Evolutionary conservation across 2,888 invertebrate genomes (phyloP).

Genomic region (Disparrhopalites patrizii): DNA sequence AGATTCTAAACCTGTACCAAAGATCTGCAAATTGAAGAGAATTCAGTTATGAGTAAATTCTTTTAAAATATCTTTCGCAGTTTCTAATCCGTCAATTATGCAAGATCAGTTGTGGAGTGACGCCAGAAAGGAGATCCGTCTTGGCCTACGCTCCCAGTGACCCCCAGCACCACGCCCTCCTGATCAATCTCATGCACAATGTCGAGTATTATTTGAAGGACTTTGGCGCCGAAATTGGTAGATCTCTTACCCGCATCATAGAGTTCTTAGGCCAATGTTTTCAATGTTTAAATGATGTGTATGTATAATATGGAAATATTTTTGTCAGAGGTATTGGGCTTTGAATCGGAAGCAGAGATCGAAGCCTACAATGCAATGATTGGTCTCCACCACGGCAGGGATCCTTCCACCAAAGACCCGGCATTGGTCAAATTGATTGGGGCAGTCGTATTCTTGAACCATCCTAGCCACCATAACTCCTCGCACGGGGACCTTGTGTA

Average conservation of each 20-base stretch:
- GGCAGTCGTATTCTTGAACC: constrained; percentile 19
- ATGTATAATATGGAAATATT: not conserved
- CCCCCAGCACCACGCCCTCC: not conserved
- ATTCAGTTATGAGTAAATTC: too few species aligned
- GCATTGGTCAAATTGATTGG: constrained; percentile 9
- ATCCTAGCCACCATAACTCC: not conserved
- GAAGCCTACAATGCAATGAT: constrained; percentile 22
- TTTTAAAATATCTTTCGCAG: not conserved
- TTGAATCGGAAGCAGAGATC: constrained; percentile 21
- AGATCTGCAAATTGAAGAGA: too few species aligned
- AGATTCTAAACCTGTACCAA: not conserved
- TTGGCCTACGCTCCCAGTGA: constrained; percentile 31
- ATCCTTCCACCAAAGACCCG: not conserved
- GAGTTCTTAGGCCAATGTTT: too few species aligned
- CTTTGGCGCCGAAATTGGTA: constrained; percentile 1
- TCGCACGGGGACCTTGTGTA: constrained; percentile 15
- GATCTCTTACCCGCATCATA: too few species aligned
- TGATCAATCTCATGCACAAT: constrained; percentile 18
- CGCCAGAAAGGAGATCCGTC: not conserved
- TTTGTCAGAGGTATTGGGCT: constrained; percentile 15
- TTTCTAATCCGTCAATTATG: constrained; percentile 23
- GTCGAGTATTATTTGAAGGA: constrained; percentile 5
- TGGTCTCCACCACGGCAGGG: not conserved
- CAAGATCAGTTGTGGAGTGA: constrained; percentile 12
- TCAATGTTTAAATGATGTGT: not conserved